Evolutionary conservation across 2,888 invertebrate species (phyloP).

Genomic region (Resseliella maxima): DNA sequence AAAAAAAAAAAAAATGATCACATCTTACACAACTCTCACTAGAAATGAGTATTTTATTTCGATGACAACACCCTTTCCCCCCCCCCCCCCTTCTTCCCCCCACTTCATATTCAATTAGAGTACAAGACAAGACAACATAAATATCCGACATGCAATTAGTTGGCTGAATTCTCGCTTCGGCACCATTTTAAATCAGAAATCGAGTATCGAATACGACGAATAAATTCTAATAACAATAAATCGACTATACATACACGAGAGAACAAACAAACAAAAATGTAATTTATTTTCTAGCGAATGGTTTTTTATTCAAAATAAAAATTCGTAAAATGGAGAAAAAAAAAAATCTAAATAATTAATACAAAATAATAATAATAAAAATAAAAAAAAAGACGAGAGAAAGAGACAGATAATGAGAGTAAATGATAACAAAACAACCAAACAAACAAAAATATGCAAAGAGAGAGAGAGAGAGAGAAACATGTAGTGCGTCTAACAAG

Average conservation of each 20-base stretch:
- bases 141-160: no score
- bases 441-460: neutral
- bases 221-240: constrained; percentile 29
- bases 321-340: constrained; percentile 23
- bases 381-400: neutral
- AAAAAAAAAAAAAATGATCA: no score
- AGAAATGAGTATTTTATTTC: no score
- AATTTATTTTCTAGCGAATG: constrained; percentile 45
- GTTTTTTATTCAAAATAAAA: constrained; percentile 29
- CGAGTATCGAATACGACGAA: constrained; percentile 46
- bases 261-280: neutral
- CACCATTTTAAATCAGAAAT: neutral
- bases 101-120: no score
- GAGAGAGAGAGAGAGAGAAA: neutral
- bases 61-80: no score
- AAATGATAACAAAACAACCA: neutral
- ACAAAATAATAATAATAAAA: no score
- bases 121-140: no score
- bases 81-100: no score
- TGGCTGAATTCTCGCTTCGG: neutral
- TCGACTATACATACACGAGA: neutral
- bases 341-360: no score
- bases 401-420: no score
- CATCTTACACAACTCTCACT: no score
- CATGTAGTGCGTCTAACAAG: neutral